These are phyloP conservation scores for Acrocephalus arundinaceus DNA, from an alignment of 2,113 vertebrate species.

Conservation along the genomic window DNA sequence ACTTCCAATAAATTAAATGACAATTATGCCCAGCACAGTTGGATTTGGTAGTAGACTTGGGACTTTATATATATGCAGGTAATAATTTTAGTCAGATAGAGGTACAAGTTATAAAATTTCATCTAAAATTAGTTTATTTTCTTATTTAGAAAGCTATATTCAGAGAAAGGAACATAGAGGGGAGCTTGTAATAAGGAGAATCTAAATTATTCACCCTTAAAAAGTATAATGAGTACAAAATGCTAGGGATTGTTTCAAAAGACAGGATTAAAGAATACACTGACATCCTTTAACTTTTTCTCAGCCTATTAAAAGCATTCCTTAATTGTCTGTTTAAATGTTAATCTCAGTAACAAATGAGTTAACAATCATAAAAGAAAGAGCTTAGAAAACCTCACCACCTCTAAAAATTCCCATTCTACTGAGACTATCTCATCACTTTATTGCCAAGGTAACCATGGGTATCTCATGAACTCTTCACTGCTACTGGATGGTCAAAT, in stretches of 20 bases:
- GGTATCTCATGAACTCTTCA: not conserved
- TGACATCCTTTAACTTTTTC: conserved; percentile 33
- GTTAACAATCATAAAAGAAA: conserved; percentile 1
- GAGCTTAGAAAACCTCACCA: conserved; percentile 1
- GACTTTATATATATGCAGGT: not conserved
- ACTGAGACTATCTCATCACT: not conserved
- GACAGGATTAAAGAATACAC: conserved; percentile 3
- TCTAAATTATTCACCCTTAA: conserved; percentile 5
- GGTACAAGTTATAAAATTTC: not conserved
- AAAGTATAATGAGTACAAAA: conserved; percentile 32
- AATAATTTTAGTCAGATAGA: not conserved
- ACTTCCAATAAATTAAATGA: not conserved
- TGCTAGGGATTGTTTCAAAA: not conserved
- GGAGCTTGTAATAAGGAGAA: not conserved
- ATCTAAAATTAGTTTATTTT: not conserved
- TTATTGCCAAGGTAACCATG: conserved; percentile 43
- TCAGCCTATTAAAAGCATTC: conserved; percentile 18
- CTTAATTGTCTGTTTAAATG: conserved; percentile 33
- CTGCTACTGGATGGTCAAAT: not conserved
- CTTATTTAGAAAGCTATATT: not conserved
- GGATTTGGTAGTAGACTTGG: not conserved
- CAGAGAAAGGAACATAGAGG: not conserved
- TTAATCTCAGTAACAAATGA: conserved; percentile 30
- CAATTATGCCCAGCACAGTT: not conserved
- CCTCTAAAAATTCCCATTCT: conserved; percentile 32